Percentiles rank a stretch among this genome's conserved stretches.
Conservation (phyloP, 2,888 invertebrate species). For the Rhyacophila evoluta region DNA sequence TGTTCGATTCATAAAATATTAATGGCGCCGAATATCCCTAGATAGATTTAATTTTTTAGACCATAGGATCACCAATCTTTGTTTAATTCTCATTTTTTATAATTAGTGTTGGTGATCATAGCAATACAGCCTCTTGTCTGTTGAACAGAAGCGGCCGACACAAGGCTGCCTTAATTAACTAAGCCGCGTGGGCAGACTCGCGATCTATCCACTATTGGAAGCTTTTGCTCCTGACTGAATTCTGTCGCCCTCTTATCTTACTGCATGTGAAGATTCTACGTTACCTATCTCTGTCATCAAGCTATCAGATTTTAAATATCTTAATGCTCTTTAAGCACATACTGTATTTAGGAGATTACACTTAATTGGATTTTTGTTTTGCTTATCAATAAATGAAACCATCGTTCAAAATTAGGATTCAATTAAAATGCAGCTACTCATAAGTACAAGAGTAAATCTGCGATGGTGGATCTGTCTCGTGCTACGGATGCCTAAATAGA, state of each 20-base stretch:
- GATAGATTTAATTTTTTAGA: too few species aligned
- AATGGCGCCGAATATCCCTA: too few species aligned
- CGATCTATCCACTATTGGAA: not conserved
- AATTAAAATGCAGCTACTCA: too few species aligned
- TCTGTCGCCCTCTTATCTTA: not conserved
- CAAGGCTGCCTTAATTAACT: conserved; percentile 50
- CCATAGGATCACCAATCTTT: not conserved
- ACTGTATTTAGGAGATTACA: too few species aligned
- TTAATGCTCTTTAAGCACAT: not conserved
- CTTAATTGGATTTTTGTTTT: too few species aligned
- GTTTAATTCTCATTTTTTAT: not conserved
- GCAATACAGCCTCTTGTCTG: not conserved
- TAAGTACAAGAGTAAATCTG: too few species aligned
- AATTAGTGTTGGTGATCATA: not conserved
- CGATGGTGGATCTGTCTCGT: too few species aligned
- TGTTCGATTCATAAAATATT: too few species aligned
- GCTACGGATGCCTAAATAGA: too few species aligned
- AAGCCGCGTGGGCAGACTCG: conserved; percentile 44
- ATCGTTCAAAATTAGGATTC: too few species aligned
- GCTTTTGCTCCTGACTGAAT: not conserved
- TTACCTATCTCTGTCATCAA: not conserved
- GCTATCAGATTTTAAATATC: conserved; percentile 13
- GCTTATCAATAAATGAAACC: too few species aligned
- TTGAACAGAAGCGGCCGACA: conserved; percentile 33
- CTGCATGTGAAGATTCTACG: not conserved